Conservation (phyloP, 2,113 vertebrate species). For the Ictidomys tridecemlineatus region DNA sequence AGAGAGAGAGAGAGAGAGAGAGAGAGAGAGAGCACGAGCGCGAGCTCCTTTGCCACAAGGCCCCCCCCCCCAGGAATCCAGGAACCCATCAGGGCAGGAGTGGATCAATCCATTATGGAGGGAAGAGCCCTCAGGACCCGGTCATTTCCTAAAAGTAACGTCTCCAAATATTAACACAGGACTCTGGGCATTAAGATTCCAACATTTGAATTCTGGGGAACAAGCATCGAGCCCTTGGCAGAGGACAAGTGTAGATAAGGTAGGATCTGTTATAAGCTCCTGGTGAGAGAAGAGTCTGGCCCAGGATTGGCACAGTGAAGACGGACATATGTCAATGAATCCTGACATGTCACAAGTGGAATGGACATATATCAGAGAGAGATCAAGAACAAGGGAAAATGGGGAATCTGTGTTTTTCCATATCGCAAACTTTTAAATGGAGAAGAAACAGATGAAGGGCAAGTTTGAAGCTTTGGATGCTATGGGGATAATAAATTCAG, state of each 20-base stretch:
- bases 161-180: not conserved
- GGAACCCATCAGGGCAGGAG: too few species aligned
- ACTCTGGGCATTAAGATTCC: not conserved
- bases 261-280: not conserved
- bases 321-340: not conserved
- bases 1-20: too few species aligned
- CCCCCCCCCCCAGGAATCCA: too few species aligned
- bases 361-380: not conserved
- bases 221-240: not conserved
- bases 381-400: not conserved
- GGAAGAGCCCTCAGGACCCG: too few species aligned
- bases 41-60: not conserved
- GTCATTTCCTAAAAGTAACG: not conserved
- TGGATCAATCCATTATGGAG: not conserved
- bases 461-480: not conserved
- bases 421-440: not conserved
- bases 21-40: not conserved
- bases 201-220: not conserved
- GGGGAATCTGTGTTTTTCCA: not conserved
- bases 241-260: accelerated
- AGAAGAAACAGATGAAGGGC: not conserved
- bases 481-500: not conserved
- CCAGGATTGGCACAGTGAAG: not conserved
- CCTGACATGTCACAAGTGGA: not conserved
- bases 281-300: not conserved